Base-by-base conservation (phyloP, 1,140 invertebrate species). In the Calliopsis andreniformis region DNA sequence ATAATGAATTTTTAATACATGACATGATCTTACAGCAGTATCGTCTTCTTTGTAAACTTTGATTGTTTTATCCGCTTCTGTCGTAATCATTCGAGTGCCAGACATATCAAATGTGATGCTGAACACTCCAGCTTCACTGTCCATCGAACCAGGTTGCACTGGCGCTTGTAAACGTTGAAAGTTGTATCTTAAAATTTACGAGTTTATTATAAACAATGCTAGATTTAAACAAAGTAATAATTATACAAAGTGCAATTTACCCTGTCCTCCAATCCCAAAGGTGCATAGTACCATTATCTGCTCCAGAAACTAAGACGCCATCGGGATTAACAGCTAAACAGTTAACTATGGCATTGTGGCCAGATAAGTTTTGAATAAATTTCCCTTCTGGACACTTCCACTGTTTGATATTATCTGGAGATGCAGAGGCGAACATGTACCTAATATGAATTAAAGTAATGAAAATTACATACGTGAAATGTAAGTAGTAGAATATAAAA, bases 181-280 rank as follows among this genome's bases (percentile, higher is more conserved):
- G 93, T 99, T 99, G 87, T 99, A 96, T 30, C 86, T 89, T 64
- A 43, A 83, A 77, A 59, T 61, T 76, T 35, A 75, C 39, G 66
- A n/a, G 53, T 66, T 55, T 56, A 28, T 39, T 53, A 56, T 45
- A 39, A 76, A 1, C 39, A 55, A 59, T 55, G 62, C 4, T 58
- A 39, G 25, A 43, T 49, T 12, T 51, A 51, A n/a, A 59, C 5
- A 55, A 49, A 45, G 25, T 55, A 59, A 18, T 62, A 0, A 7
- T 66, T 69, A 25, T 30, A 35, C 18, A 6, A 28, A 49, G 53
- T 68, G 45, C 63, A 8, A 47, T 28, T 55, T 59, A 97, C 59
- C 98, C 99, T 18, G 98, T 99, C 85, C 97, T 95, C 98, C 99
- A 99, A 92, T 99, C 99, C 99, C 98, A 99, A 85, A 98, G 97